Evolutionary conservation across 37 sponge, comb jelly and placozoan genomes (phyloP).

Genomic region (Agelas oroides): DNA sequence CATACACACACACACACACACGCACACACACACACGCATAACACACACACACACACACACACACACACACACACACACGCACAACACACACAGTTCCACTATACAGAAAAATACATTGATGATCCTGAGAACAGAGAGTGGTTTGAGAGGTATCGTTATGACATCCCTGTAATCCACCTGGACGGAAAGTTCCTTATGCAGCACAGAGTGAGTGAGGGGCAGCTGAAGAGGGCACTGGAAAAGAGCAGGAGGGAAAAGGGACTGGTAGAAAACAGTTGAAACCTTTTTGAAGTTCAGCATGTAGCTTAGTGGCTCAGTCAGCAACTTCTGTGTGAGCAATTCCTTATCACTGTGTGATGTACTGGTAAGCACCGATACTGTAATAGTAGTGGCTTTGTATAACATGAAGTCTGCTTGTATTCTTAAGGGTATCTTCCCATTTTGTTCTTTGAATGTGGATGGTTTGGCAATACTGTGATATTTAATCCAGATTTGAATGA

Average conservation of each 20-base stretch:
- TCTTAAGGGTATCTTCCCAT: too few species aligned
- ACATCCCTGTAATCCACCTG: constrained; percentile 88
- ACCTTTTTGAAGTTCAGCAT: not conserved
- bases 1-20: not conserved
- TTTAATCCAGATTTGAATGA: too few species aligned
- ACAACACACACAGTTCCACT: constrained; percentile 45
- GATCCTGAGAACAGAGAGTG: constrained; percentile 65
- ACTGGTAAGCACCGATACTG: too few species aligned
- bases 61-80: constrained; percentile 14
- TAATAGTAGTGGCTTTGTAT: too few species aligned
- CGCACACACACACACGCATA: constrained; percentile 8
- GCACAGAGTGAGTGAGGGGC: constrained; percentile 55
- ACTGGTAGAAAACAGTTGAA: not conserved
- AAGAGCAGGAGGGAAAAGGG: not conserved
- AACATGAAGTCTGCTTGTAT: too few species aligned
- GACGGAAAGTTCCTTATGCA: constrained; percentile 83
- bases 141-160: constrained; percentile 68
- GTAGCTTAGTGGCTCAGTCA: too few species aligned
- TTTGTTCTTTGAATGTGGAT: too few species aligned
- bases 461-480: too few species aligned
- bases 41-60: too few species aligned
- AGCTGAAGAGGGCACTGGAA: constrained; percentile 38
- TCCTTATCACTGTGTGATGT: too few species aligned
- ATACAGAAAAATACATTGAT: constrained; percentile 68
- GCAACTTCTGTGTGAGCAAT: too few species aligned